Evolutionary conservation across 2,113 vertebrate genomes (phyloP).

Genomic region (Chaetodon trifascialis): DNA sequence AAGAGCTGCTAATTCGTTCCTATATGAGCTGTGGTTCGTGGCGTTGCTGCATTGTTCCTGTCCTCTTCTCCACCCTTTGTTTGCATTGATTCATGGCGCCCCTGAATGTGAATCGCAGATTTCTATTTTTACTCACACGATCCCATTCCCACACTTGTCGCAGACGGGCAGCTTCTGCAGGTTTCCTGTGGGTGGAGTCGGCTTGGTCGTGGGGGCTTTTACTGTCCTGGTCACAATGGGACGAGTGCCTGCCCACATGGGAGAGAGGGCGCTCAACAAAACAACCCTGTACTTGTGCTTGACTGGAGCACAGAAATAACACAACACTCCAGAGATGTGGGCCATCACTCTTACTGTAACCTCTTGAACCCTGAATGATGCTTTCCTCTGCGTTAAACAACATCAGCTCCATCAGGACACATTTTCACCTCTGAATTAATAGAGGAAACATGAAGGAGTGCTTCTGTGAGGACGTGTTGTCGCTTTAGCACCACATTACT

Average conservation of each 20-base stretch:
- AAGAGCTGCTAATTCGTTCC: background rate
- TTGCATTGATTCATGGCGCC: background rate
- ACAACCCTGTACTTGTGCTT: background rate
- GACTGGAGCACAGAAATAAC: constrained; percentile 10
- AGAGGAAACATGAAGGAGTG: constrained; percentile 11
- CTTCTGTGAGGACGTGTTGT: constrained; percentile 9
- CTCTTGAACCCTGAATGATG: constrained; percentile 16
- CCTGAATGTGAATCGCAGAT: constrained; percentile 49
- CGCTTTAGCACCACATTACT: background rate
- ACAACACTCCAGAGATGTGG: constrained; percentile 21
- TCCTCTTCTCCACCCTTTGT: background rate
- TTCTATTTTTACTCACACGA: constrained; percentile 89
- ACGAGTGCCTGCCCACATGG: constrained; percentile 86
- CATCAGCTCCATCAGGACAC: too few relatives aligned
- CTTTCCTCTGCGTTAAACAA: background rate
- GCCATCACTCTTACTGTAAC: background rate
- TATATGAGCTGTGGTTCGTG: background rate
- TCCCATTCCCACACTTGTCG: constrained; percentile 96
- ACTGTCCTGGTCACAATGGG: constrained; percentile 91
- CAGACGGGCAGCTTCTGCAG: constrained; percentile 94
- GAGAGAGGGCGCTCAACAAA: constrained; percentile 33
- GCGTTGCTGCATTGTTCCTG: background rate
- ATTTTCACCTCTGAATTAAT: background rate
- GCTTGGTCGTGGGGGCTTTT: constrained; percentile 90
- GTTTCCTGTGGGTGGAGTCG: constrained; percentile 82